Conservation (phyloP, 2,797 vertebrate species). For the Pangasius larnaudii region DNA sequence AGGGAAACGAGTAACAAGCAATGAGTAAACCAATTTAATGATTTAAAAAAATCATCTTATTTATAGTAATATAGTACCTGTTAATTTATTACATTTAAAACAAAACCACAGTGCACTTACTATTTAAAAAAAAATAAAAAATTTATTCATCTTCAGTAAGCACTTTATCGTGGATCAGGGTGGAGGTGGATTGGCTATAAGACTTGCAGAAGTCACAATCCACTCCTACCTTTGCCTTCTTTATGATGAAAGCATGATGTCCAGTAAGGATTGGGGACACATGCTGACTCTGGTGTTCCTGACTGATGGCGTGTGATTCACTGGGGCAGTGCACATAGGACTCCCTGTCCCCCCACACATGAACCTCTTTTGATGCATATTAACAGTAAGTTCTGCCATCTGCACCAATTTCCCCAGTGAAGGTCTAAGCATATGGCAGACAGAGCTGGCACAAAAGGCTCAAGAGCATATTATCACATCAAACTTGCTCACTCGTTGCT, state of each 20-base stretch:
- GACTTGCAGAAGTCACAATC: background rate
- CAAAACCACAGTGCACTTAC: background rate
- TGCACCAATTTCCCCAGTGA: slow-evolving; percentile 73
- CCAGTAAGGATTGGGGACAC: slow-evolving; percentile 59
- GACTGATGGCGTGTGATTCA: slow-evolving; percentile 49
- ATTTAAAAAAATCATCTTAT: background rate
- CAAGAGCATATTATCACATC: slow-evolving; percentile 78
- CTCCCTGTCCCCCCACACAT: background rate
- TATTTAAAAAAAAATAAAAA: background rate
- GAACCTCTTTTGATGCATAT: slow-evolving; percentile 41
- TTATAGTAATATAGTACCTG: too few species aligned
- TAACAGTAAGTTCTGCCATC: slow-evolving; percentile 63
- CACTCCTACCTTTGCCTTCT: background rate
- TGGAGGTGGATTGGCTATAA: background rate
- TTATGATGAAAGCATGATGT: slow-evolving; percentile 65
- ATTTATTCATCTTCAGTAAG: background rate
- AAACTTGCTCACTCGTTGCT: slow-evolving; percentile 70
- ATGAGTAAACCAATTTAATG: background rate
- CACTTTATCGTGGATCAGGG: background rate
- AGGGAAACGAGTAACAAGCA: background rate
- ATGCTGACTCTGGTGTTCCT: slow-evolving; percentile 54
- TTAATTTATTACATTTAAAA: too few species aligned
- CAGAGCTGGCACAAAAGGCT: slow-evolving; percentile 65
- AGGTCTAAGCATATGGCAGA: slow-evolving; percentile 75
- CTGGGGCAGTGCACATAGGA: slow-evolving; percentile 32